Evolutionary conservation across 2,113 vertebrate species (phyloP), one percentile per base, ranked within the genome.

Genomic region (Ginglymostoma cirratum): DNA sequence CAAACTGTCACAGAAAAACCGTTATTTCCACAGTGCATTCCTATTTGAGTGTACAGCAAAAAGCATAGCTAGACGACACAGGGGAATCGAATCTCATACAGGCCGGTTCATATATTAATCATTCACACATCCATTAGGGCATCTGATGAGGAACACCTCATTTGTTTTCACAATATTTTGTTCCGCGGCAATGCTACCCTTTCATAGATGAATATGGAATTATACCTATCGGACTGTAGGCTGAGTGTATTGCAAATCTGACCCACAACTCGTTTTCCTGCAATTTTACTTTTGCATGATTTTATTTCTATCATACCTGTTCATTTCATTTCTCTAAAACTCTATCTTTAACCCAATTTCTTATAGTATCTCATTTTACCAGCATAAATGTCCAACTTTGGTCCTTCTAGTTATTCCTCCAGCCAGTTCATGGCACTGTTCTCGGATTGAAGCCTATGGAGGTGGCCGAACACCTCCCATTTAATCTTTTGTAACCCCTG

Each of bases 131-230:
- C 89, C n/a, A 34, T 38, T 66, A 61, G 61, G 45, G 42, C 38
- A 19, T 24, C 61, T 93, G 89, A 93, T 61, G 66, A 93, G 89
- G 89, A 93, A 67, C 89, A 93, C 17, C n/a, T n/a, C 89, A 93
- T 93, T 92, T 92, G 12, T n/a, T 30, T n/a, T 65, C 19, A 34
- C 30, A 38, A 19, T 21, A 93, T 67, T 38, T n/a, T 19, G 6
- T 21, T 66, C 61, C 55, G 2, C 89, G 23, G 89, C 89, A 92
- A 66, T 5, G 4, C 21, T 42, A 83, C 23, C 15, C 61, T 67
- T n/a, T n/a, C 52, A 5, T 38, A 21, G n/a, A 61, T n/a, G 15
- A 38, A 30, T 34, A 92, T 17, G n/a, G 55, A 34, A 61, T 61
- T 55, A 52, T 17, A 55, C 34, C 48, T 12, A 15, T 34, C 3